Evolutionary conservation across 2,113 vertebrate species (phyloP).

Genomic region (Sturnus vulgaris): DNA sequence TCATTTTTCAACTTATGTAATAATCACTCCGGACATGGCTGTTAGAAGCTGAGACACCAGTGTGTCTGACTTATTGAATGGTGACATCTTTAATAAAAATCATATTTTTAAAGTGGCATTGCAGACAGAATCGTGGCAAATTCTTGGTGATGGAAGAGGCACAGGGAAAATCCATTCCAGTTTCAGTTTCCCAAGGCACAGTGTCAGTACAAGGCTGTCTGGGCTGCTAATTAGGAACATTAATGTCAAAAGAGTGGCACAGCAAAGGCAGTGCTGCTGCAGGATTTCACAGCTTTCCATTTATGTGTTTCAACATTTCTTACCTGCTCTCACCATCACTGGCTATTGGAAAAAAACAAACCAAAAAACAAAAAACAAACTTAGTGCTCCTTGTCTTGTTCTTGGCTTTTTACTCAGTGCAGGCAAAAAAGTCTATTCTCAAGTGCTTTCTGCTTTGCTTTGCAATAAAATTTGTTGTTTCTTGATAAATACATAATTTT

Average conservation of each 20-base stretch:
- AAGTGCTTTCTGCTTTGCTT: background rate
- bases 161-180: background rate
- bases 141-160: background rate
- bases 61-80: background rate
- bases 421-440: background rate
- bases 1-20: background rate
- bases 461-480: background rate
- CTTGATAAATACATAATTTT: background rate
- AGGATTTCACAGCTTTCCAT: background rate
- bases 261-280: background rate
- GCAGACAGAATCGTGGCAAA: background rate
- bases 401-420: background rate
- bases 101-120: background rate
- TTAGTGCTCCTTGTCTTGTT: background rate
- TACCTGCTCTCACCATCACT: background rate
- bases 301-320: background rate
- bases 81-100: constrained; percentile 12
- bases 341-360: background rate
- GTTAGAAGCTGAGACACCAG: background rate
- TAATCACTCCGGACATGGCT: background rate
- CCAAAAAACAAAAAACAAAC: background rate
- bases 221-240: background rate
- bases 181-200: background rate
- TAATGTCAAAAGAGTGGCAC: background rate
- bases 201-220: background rate